Evolutionary conservation across 53 echinoderm and acorn worm genomes (phyloP).

Genomic region (Crossaster papposus): DNA sequence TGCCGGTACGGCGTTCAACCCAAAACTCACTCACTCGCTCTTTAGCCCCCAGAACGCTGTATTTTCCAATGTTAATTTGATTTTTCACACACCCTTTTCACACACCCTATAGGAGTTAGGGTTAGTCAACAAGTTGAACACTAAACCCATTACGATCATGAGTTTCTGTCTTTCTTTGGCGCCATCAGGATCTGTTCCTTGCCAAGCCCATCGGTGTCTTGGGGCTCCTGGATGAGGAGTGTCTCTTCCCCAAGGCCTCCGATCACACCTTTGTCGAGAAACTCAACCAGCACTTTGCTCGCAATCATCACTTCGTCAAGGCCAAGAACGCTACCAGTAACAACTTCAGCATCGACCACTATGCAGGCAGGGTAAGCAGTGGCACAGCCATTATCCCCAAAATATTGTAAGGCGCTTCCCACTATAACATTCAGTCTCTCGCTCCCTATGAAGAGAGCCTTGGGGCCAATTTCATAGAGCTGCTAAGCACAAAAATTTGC

Average conservation of each 20-base stretch:
- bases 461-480: too few relatives aligned
- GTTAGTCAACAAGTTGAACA: too few relatives aligned
- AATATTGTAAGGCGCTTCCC: too few relatives aligned
- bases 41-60: too few relatives aligned
- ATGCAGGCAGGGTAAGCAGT: slow-evolving; percentile 93
- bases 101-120: too few relatives aligned
- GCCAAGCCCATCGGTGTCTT: slow-evolving; percentile 94
- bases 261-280: slow-evolving; percentile 98
- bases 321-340: slow-evolving; percentile 93
- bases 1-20: too few relatives aligned
- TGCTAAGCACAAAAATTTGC: too few relatives aligned
- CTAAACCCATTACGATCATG: not conserved
- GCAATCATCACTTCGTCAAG: slow-evolving; percentile 95
- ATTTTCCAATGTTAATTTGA: too few relatives aligned
- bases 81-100: not conserved
- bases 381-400: too few relatives aligned
- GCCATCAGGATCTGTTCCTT: slow-evolving; percentile 86
- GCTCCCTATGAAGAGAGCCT: too few relatives aligned
- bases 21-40: too few relatives aligned
- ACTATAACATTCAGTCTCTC: too few relatives aligned
- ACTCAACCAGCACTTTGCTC: slow-evolving; percentile 85
- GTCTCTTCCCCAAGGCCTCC: slow-evolving; percentile 90
- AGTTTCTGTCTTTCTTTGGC: not conserved
- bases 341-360: slow-evolving; percentile 97
- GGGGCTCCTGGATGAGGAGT: slow-evolving; percentile 95